phyloP scores from a whole-genome alignment of 2,888 invertebrate species.

The Drosophila rubida region DNA sequence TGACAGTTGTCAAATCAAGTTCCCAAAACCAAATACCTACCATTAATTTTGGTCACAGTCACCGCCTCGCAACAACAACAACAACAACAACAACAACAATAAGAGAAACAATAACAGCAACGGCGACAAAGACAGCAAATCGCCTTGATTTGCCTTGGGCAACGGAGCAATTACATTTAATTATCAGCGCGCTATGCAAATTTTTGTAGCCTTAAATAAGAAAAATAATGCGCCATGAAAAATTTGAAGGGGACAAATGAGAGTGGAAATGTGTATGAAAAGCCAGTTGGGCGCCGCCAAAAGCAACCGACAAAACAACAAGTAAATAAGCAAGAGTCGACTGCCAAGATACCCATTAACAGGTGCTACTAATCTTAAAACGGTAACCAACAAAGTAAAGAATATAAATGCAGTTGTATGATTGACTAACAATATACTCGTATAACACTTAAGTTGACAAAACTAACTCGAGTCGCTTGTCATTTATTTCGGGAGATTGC shows the following conservation, averaged over 20 bases:
- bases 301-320: conserved; percentile 18
- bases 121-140: background rate
- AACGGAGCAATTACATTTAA: conserved; percentile 64
- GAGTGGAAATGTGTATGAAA: conserved; percentile 9
- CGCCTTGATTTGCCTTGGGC: conserved; percentile 40
- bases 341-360: background rate
- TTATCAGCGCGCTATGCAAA: conserved; percentile 61
- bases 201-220: conserved; percentile 42
- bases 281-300: conserved; percentile 16
- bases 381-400: too few relatives aligned
- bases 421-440: too few relatives aligned
- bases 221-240: conserved; percentile 49
- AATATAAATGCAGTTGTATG: too few relatives aligned
- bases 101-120: conserved; percentile 8
- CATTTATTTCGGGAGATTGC: too few relatives aligned
- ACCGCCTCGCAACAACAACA: conserved; percentile 1
- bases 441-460: too few relatives aligned
- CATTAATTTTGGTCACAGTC: conserved; percentile 45
- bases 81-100: conserved; percentile 10
- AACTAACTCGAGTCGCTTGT: too few relatives aligned
- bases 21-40: conserved; percentile 48
- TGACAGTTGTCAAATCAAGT: conserved; percentile 53
- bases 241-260: conserved; percentile 11
- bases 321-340: background rate
- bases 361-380: too few relatives aligned